A percentile compares a stretch with the other conserved stretches of the same genome.
Conservation (phyloP, 2,113 vertebrate species). For the Esox niger region DNA sequence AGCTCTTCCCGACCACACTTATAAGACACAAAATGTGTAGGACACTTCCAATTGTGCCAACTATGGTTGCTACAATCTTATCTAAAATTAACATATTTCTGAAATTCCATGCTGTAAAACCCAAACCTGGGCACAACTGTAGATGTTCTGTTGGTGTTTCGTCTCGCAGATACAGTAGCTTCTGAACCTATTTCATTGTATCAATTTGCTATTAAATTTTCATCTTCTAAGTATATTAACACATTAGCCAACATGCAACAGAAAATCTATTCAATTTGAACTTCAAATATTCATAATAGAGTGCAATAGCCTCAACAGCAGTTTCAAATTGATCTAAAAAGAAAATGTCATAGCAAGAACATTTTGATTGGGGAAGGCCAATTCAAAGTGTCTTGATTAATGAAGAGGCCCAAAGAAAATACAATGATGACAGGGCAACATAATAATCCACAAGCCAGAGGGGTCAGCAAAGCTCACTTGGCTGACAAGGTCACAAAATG, state of each 20-base stretch:
- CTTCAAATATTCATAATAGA: constrained; percentile 82
- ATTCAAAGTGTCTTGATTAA: background rate
- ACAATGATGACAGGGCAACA: background rate
- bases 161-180: no score
- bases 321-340: constrained; percentile 62
- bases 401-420: background rate
- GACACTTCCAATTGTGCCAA: no score
- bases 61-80: no score
- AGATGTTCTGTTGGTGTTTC: no score
- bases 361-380: constrained; percentile 2
- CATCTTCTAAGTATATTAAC: constrained; percentile 91
- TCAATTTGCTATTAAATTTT: constrained; percentile 71
- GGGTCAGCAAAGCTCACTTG: no score
- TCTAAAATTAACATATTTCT: no score
- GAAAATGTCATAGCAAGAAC: constrained; percentile 6
- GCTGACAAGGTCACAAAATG: no score
- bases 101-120: no score
- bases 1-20: no score
- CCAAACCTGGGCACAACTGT: no score
- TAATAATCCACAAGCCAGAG: no score
- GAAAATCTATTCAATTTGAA: constrained; percentile 71
- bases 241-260: constrained; percentile 90
- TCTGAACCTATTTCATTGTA: background rate
- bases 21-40: no score
- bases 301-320: constrained; percentile 81